These are phyloP conservation scores for Melitaea athalia DNA, from an alignment of 2,888 invertebrate genomes.

Conservation along the genomic window DNA sequence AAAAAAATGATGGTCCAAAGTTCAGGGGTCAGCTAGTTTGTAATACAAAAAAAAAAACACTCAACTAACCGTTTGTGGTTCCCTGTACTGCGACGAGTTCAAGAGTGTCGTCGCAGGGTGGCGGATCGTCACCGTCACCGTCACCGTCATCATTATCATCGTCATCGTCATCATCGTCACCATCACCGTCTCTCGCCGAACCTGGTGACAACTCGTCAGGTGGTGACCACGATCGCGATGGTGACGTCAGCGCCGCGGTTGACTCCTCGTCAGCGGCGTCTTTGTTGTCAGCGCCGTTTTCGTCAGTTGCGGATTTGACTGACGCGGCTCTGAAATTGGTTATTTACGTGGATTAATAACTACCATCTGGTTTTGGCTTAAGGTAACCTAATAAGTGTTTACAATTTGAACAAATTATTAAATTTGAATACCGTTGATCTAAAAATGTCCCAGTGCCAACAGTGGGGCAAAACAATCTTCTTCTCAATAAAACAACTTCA, in stretches of 20 bases:
- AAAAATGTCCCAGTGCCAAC: too few species aligned
- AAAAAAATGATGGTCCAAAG: too few species aligned
- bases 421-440: too few species aligned
- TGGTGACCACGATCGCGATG: conserved; percentile 56
- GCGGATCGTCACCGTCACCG: conserved; percentile 55
- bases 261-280: conserved; percentile 41
- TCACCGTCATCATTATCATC: conserved; percentile 50
- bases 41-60: too few species aligned
- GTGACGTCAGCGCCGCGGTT: conserved; percentile 32
- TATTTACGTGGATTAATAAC: neutral
- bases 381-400: too few species aligned
- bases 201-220: conserved; percentile 73
- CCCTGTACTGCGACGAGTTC: conserved; percentile 59
- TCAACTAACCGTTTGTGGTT: conserved; percentile 18
- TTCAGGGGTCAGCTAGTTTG: too few species aligned
- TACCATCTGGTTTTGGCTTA: too few species aligned
- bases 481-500: too few species aligned
- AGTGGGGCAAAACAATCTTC: too few species aligned
- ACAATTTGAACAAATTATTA: too few species aligned
- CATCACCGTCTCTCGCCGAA: conserved; percentile 46
- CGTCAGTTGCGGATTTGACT: conserved; percentile 54
- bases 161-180: conserved; percentile 49
- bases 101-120: conserved; percentile 49
- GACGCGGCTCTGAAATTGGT: conserved; percentile 64
- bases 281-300: conserved; percentile 40